phyloP scores from a whole-genome alignment of 2,888 invertebrate genomes.

The Alcis repandata region DNA sequence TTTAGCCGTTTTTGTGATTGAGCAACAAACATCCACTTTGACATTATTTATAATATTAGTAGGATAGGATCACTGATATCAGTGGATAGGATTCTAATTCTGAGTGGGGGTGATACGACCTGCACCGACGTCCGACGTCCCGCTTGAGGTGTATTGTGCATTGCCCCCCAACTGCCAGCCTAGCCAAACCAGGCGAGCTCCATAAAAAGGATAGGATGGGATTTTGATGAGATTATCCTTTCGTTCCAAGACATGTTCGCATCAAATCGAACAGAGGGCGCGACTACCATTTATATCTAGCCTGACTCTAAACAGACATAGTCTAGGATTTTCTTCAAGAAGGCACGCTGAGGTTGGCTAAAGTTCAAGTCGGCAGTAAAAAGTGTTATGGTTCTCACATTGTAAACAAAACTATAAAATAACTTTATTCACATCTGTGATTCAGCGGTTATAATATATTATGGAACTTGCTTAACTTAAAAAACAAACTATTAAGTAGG shows the following conservation, averaged over 20 bases:
- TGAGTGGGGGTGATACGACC: too few relatives aligned
- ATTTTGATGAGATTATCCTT: too few relatives aligned
- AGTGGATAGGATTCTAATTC: too few relatives aligned
- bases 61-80: too few relatives aligned
- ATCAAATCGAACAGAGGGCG: background rate
- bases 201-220: too few relatives aligned
- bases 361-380: slow-evolving; percentile 61
- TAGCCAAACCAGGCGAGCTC: too few relatives aligned
- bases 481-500: slow-evolving; percentile 11
- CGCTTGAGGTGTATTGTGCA: too few relatives aligned
- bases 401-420: slow-evolving; percentile 80
- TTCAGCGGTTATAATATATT: slow-evolving; percentile 50
- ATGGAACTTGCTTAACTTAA: slow-evolving; percentile 32
- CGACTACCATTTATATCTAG: background rate
- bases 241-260: background rate
- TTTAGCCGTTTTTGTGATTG: too few relatives aligned
- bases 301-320: slow-evolving; percentile 4
- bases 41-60: too few relatives aligned
- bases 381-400: slow-evolving; percentile 63
- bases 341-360: slow-evolving; percentile 60
- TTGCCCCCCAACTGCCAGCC: too few relatives aligned
- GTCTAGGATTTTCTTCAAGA: slow-evolving; percentile 31
- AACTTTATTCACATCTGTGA: slow-evolving; percentile 61
- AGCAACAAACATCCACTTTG: too few relatives aligned
- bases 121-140: too few relatives aligned